Evolutionary conservation across 1,140 invertebrate genomes (phyloP), one percentile per base, ranked within the genome.

Genomic region (Metaphire vulgaris): DNA sequence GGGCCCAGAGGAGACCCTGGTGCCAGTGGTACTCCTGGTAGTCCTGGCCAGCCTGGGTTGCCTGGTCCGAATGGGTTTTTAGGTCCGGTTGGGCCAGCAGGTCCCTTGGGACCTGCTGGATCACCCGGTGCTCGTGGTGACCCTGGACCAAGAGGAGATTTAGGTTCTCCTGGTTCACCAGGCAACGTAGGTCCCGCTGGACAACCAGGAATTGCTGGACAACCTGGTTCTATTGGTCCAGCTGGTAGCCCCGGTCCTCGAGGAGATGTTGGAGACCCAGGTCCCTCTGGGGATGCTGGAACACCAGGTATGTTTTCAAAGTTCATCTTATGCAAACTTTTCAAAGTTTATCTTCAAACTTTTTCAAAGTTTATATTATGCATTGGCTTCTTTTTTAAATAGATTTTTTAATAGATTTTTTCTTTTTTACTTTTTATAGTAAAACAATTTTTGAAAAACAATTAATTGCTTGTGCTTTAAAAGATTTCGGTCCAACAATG

Each of bases 101-200:
- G 70, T 76, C 72, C 69, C 15, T 41, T 74, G 41, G 84, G 85
- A 71, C 80, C 81, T 72, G 81, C 83, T 72, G 85, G 85, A 56
- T 78, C 81, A 26, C 81, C 81, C 69, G 85, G 85, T 31, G 81
- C 82, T 29, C 82, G 33, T 83, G 86, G 77, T 80, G 81, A 80
- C 79, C 71, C 74, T 70, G 79, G 79, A 33, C 74, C 77, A 74
- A 65, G 31, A 14, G 73, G 73, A 29, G 64, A 65, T 26, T 30
- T 34, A 30, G 73, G 73, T 1, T n/a, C 28, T 26, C 33, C 77
- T 30, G 77, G 79, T 16, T 56, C 79, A 33, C 79, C 77, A 69
- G 84, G 85, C 64, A 70, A 80, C 56, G 78, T 79, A 34, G 83
- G 74, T 65, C 77, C 79, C 1, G 72, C 76, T 64, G 84, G 84